Evolutionary conservation across 1,140 invertebrate genomes (phyloP).

Genomic region (Caligus rogercresseyi): DNA sequence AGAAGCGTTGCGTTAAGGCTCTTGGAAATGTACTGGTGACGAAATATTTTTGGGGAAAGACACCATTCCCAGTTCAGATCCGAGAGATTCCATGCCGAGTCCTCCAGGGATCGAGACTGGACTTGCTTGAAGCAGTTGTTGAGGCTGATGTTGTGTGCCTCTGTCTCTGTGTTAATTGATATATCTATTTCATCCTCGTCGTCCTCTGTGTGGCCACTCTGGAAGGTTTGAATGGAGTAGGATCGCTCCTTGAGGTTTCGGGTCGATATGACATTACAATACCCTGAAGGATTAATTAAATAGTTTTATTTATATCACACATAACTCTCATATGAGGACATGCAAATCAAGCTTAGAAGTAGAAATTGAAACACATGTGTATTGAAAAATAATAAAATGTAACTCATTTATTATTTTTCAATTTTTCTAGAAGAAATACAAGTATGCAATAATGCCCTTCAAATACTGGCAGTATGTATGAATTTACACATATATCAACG

Average conservation of each 20-base stretch:
- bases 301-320: no score
- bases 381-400: no score
- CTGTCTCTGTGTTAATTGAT: not conserved
- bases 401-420: no score
- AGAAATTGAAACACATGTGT: no score
- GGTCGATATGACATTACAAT: not conserved
- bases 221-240: not conserved
- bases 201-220: no score
- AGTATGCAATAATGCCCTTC: no score
- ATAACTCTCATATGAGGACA: no score
- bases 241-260: not conserved
- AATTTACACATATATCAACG: no score
- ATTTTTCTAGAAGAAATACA: no score
- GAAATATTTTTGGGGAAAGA: not conserved
- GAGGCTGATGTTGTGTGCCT: not conserved
- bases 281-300: no score
- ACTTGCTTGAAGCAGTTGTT: not conserved
- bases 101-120: not conserved
- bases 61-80: not conserved
- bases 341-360: no score
- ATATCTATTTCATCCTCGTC: not conserved
- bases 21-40: not conserved
- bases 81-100: not conserved
- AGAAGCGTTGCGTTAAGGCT: not conserved
- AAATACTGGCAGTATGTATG: no score